Evolutionary conservation across 2,888 invertebrate species (phyloP), one percentile per base, ranked within the genome.

Genomic region (Lampropteryx suffumata): DNA sequence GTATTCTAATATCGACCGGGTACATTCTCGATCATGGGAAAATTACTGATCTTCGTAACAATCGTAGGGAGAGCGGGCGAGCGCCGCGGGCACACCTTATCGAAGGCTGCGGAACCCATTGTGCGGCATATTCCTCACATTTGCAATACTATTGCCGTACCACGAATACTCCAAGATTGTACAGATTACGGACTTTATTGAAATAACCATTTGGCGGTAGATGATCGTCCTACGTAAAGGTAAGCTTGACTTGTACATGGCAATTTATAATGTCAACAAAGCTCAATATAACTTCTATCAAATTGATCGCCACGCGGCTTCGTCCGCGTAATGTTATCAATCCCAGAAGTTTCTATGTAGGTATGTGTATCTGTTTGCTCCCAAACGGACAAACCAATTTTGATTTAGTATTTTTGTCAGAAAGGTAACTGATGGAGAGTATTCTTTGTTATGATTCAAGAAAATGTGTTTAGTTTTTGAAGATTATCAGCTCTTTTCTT

Each of bases 21-120:
- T 61, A 67, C 67, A 69, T 70, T 72, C 67, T 63, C 73, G 76
- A 82, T 84, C 82, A 85, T 84, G 83, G 82, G 84, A 84, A 85
- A 76, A 73, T 80, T 69, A 67, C 71, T 61, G 82, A 84, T 84
- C 75, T 67, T 43, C 55, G 61, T 36, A 68, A 73, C 76, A 73
- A 81, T 82, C 83, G 61, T 51, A 55, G 58, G 61, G 53, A 40
- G 52, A 34, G 40, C 57, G 59, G 55, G 58, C 63, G 62, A 61
- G 58, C 58, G 50, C 54, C 48, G 39, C 61, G 33, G 61, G 61
- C 50, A 47, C 56, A 54, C 54, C 52, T 54, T 61, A 61, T 61
- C 61, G 35, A 17, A 40, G 26, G 13, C 33, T 37, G 28, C 39
- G 50, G 34, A 24, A 33, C 36, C 52, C 56, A 61, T 60, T 60